Percentiles rank a stretch among this genome's conserved stretches.
Conservation (phyloP, 2,888 invertebrate genomes). For the Sympetrum striolatum region DNA sequence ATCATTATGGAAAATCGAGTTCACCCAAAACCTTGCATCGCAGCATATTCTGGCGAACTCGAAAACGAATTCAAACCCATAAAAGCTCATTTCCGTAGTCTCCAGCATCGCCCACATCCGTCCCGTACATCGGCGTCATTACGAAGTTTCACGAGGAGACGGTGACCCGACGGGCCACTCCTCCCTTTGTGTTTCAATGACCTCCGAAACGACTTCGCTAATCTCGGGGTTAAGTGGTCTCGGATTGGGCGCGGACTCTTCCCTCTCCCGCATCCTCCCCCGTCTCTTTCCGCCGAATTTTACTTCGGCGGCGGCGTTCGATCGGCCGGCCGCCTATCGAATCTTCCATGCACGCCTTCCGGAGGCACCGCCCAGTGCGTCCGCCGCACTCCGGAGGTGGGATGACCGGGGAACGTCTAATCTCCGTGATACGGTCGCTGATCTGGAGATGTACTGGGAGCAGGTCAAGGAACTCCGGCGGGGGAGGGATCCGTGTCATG, state of each 20-base stretch:
- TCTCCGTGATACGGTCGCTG: slow-evolving; percentile 15
- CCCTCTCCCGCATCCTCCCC: background rate
- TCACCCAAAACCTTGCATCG: too few species aligned
- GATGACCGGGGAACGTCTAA: background rate
- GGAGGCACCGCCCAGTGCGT: background rate
- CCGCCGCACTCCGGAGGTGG: background rate
- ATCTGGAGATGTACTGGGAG: background rate
- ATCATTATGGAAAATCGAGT: too few species aligned
- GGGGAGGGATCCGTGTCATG: background rate
- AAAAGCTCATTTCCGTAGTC: too few species aligned
- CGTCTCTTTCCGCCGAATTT: background rate
- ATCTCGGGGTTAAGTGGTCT: background rate
- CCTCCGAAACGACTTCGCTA: background rate
- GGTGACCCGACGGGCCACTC: background rate
- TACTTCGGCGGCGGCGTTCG: background rate
- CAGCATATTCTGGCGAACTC: too few species aligned
- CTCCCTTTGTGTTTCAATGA: background rate
- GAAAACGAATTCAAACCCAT: too few species aligned
- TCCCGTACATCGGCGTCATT: too few species aligned
- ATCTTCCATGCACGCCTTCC: background rate
- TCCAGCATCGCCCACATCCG: too few species aligned
- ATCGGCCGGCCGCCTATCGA: slow-evolving; percentile 12
- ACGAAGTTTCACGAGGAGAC: too few species aligned
- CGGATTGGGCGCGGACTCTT: background rate
- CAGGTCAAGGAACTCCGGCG: slow-evolving; percentile 29